Base-by-base conservation (phyloP, 2,113 vertebrate species). In the Puffinus mauretanicus region DNA sequence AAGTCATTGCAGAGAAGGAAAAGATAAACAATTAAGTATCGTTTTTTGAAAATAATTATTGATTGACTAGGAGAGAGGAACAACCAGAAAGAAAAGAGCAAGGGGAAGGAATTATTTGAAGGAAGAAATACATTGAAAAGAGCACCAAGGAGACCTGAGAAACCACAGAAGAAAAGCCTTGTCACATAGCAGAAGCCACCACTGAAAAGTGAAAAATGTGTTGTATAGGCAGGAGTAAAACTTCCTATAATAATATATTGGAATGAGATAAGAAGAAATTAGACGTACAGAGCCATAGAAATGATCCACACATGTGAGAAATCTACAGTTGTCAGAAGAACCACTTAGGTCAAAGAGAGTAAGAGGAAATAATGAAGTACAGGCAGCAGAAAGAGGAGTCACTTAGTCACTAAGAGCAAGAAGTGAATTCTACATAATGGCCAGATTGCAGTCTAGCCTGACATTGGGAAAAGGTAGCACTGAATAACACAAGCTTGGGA, bases 361-460 rank as follows among this genome's bases (percentile, higher is more conserved):
- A 58, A 78, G 69, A 93, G n/a, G 52, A 92, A 92, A 86, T 64
- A 91, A 82, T 82, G 77, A 92, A 88, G 52, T 69, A 69, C n/a
- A 69, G 70, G 34, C 34, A 85, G 57, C 47, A 89, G 82, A 78
- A 94, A 78, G 38, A 73, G 25, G 42, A 92, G 44, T 82, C 44
- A 69, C 21, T 90, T 76, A 76, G 60, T 62, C 42, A 60, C 34
- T 54, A 61, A 69, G 25, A 93, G 30, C 40, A 85, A 40, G 55
- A 77, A 75, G 18, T n/a, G 64, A 67, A 84, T 90, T 96, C 86
- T 75, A 13, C 8, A 10, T 71, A 82, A 82, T 44, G 16, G 16
- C 38, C 58, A 29, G 36, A 83, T 46, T 86, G 47, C 30, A 57
- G 32, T 71, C 65, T 65, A 38, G 61, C 21, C 58, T 91, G 44